Evolutionary conservation across 2,888 invertebrate genomes (phyloP).

Genomic region (Lathronympha strigana): DNA sequence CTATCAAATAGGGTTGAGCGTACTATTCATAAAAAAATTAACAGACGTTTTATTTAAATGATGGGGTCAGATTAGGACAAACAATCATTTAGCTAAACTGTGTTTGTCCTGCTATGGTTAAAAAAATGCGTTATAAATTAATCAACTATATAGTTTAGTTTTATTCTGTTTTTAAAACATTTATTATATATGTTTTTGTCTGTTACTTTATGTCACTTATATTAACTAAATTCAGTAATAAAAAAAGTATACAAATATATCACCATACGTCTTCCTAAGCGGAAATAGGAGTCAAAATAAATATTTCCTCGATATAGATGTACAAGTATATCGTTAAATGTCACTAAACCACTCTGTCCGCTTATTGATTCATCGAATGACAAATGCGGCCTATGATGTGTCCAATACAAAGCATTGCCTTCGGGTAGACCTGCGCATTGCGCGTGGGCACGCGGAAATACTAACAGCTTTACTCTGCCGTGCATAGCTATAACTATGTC

Average conservation of each 20-base stretch:
- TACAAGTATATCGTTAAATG: constrained; percentile 21
- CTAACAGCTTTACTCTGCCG: background rate
- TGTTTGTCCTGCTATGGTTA: too few relatives aligned
- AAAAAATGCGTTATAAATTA: too few relatives aligned
- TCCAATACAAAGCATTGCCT: constrained; percentile 25
- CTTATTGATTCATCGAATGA: constrained; percentile 15
- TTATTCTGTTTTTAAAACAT: too few relatives aligned
- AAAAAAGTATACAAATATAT: background rate
- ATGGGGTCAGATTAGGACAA: too few relatives aligned
- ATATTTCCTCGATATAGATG: background rate
- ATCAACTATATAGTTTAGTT: too few relatives aligned
- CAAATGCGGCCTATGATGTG: constrained; percentile 4
- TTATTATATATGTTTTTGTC: too few relatives aligned
- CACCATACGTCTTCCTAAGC: background rate
- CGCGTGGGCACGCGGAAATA: constrained; percentile 38
- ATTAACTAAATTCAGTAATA: background rate
- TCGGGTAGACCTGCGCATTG: constrained; percentile 19
- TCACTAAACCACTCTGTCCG: constrained; percentile 16
- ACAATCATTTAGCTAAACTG: too few relatives aligned
- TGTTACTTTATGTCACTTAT: too few relatives aligned
- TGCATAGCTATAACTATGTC: background rate
- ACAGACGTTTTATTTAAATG: too few relatives aligned
- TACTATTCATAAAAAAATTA: too few relatives aligned
- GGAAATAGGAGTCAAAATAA: background rate
- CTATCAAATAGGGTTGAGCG: too few relatives aligned